Base-by-base conservation (phyloP, 2,888 invertebrate species). In the Laothoe populi region DNA sequence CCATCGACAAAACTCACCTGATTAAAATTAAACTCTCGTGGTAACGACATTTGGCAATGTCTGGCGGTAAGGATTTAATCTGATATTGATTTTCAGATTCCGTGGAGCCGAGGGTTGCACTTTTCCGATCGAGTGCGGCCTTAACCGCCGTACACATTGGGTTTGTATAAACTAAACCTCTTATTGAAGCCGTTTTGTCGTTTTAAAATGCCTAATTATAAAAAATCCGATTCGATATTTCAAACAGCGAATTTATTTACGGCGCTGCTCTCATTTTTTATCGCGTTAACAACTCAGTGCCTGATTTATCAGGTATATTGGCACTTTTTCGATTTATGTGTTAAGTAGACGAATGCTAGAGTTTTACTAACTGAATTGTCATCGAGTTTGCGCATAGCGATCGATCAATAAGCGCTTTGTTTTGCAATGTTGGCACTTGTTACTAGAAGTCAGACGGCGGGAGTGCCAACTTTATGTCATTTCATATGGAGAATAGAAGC, bases 1-100 rank as follows among this genome's bases (percentile, higher is more conserved):
- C n/a, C n/a, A n/a, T n/a, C n/a, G n/a, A n/a, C n/a, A n/a, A n/a
- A n/a, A n/a, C 92, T 90, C 71, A 94, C 94, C 88, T 94, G 92
- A 72, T 94, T 93, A 73, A 94, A 94, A 71, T 93, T 93, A 82
- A 95, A 95, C 79, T 94, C 94, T 72, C 95, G 85, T 63, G 95
- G 95, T 69, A 95, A 76, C 74, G 95, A 95, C 95, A 95, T 94
- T 79, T 85, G 64, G 87, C 82, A 1, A 92, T 92, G 21, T 92
- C 90, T 0, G 90, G 90, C n/a, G 89, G 88, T 63, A 90, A 66
- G 0, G 86, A 81, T 57, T 86, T 74, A 64, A 79, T 83, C 24
- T 75, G 79, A 79, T 87, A 86, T 66, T 88, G 84, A 57, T 91
- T 90, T 65, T 92, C 92, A 0, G 92, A 86, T 63, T 92, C 92